Percentiles rank a stretch among this genome's conserved stretches.
Conservation (phyloP, 2,888 invertebrate species). For the Amphimallon solstitiale region DNA sequence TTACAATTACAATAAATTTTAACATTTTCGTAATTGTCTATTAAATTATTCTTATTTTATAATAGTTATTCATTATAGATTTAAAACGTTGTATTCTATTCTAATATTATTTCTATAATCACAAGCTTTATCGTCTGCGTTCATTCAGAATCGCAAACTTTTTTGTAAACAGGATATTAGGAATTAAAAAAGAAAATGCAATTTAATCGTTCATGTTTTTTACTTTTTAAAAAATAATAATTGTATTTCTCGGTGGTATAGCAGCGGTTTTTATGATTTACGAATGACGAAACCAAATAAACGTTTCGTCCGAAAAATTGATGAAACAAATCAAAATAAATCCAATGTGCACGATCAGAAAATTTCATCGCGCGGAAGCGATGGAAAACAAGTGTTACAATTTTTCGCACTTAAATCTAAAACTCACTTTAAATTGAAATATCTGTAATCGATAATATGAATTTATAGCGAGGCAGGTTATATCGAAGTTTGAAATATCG, state of each 20-base stretch:
- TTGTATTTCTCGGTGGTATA: not conserved
- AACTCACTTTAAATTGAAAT: slow-evolving; percentile 20
- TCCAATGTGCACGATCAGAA: not conserved
- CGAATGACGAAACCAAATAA: slow-evolving; percentile 1
- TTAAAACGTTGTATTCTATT: no score
- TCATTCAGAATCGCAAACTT: no score
- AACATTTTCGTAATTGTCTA: no score
- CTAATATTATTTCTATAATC: no score
- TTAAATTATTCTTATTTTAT: no score
- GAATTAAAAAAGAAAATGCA: no score
- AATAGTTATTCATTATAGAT: no score
- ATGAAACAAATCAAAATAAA: slow-evolving; percentile 17
- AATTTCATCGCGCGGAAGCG: not conserved
- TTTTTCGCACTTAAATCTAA: slow-evolving; percentile 17
- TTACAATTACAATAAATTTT: no score
- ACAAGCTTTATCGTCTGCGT: no score
- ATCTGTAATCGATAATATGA: slow-evolving; percentile 14
- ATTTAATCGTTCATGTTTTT: no score
- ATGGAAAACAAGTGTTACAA: not conserved
- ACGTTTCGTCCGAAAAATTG: slow-evolving; percentile 2
- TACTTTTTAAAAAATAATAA: not conserved
- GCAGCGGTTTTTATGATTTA: slow-evolving; percentile 8
- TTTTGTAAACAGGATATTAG: no score
- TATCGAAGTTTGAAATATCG: not conserved
- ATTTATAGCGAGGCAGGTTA: not conserved